phyloP scores from a whole-genome alignment of 2,888 invertebrate genomes.

The Anarsia innoxiella region DNA sequence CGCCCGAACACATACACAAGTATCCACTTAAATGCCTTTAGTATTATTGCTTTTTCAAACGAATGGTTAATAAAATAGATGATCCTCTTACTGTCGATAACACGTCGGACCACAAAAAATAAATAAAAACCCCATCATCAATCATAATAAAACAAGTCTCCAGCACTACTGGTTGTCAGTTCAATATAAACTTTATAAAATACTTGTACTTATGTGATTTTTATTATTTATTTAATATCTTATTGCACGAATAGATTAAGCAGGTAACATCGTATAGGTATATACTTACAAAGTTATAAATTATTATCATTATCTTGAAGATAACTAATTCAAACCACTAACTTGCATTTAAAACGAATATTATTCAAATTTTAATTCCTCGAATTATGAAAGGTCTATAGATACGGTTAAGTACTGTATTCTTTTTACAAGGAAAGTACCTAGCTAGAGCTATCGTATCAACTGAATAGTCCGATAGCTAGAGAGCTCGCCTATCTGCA shows the following conservation, averaged over 20 bases:
- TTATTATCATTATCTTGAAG: no score
- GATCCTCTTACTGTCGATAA: constrained; percentile 10
- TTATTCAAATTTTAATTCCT: no score
- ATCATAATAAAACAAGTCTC: constrained; percentile 9
- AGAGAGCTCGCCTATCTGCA: background rate
- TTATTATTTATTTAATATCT: no score
- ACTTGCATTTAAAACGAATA: no score
- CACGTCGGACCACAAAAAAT: constrained; percentile 8
- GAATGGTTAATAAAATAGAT: constrained; percentile 17
- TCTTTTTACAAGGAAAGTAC: background rate
- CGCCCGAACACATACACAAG: no score
- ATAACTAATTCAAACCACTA: no score
- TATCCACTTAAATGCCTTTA: constrained; percentile 10
- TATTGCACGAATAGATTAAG: no score
- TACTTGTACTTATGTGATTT: no score
- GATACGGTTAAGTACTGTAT: background rate
- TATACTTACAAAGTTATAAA: no score
- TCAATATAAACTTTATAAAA: no score
- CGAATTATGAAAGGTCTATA: no score
- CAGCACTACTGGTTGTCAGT: background rate
- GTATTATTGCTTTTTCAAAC: constrained; percentile 11
- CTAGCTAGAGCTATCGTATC: background rate
- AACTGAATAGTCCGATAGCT: background rate
- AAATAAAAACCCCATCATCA: constrained; percentile 10
- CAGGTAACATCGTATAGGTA: no score